These are phyloP conservation scores for Rhamnusium bicolor DNA, from an alignment of 2,888 invertebrate genomes.

Conservation along the genomic window DNA sequence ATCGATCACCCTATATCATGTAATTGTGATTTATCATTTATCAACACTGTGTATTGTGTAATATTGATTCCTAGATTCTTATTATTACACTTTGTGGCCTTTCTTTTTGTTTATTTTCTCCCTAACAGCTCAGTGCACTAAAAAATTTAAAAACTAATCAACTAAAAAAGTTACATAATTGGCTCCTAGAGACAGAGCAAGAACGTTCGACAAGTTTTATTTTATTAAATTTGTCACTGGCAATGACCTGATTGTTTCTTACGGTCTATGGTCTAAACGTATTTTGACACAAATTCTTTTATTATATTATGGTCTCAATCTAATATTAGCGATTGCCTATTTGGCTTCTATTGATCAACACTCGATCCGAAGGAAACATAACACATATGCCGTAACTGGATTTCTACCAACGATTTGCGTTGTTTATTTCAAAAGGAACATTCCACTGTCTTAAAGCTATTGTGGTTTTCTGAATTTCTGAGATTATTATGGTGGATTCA, in stretches of 20 bases:
- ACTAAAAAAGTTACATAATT: background rate
- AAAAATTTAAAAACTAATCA: background rate
- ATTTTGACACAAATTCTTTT: background rate
- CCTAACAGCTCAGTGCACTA: background rate
- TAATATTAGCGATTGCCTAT: slow-evolving; percentile 10
- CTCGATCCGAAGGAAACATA: background rate
- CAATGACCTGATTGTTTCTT: background rate
- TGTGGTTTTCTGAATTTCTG: background rate
- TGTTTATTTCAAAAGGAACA: background rate
- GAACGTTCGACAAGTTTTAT: background rate
- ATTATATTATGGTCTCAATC: slow-evolving; percentile 4
- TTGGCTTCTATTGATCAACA: background rate
- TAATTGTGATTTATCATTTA: no score
- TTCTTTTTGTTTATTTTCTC: background rate
- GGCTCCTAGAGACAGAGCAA: background rate
- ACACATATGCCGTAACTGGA: background rate
- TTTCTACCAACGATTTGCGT: background rate
- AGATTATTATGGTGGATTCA: no score
- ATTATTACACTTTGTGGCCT: background rate
- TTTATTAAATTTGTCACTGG: background rate
- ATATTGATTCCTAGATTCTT: background rate
- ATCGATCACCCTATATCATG: no score
- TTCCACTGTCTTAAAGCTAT: background rate
- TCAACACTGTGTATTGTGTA: no score
- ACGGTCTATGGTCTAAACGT: background rate